A percentile compares a stretch with the other conserved stretches of the same genome.
Evolutionary conservation across 1,140 invertebrate species (phyloP).

Genomic region (Panagrolaimus sp.): DNA sequence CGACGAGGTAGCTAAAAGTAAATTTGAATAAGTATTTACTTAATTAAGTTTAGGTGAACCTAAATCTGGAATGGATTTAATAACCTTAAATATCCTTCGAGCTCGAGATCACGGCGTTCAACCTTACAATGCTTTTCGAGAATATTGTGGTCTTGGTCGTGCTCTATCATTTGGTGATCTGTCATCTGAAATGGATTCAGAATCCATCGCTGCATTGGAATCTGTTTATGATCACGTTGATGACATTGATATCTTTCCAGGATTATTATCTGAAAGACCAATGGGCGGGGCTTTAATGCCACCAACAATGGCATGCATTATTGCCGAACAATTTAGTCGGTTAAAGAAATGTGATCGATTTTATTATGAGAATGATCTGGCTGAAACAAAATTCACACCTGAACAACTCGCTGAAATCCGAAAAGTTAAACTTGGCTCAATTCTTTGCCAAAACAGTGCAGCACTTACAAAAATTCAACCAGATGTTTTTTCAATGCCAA

Average conservation of each 20-base stretch:
- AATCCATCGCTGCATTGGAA: slow-evolving; percentile 46
- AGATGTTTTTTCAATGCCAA: slow-evolving; percentile 66
- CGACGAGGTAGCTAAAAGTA: slow-evolving; percentile 16
- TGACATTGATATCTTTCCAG: slow-evolving; percentile 58
- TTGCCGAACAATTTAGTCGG: slow-evolving; percentile 66
- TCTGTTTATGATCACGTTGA: slow-evolving; percentile 56
- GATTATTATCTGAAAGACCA: slow-evolving; percentile 63
- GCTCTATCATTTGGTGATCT: slow-evolving; percentile 50
- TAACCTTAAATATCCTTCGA: slow-evolving; percentile 62
- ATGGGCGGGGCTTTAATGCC: slow-evolving; percentile 71
- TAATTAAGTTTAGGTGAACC: no score
- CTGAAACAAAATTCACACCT: slow-evolving; percentile 51
- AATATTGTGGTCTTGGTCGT: slow-evolving; percentile 52
- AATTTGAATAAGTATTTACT: background rate
- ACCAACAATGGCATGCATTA: slow-evolving; percentile 62
- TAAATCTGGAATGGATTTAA: slow-evolving; percentile 48
- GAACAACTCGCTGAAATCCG: slow-evolving; percentile 77
- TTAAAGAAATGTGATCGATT: slow-evolving; percentile 81
- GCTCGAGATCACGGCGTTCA: slow-evolving; percentile 67
- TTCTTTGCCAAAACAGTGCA: slow-evolving; percentile 76
- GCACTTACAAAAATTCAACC: slow-evolving; percentile 72
- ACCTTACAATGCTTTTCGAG: slow-evolving; percentile 67
- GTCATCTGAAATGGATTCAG: slow-evolving; percentile 50
- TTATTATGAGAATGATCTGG: slow-evolving; percentile 77
- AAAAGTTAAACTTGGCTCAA: slow-evolving; percentile 72